phyloP scores from a whole-genome alignment of 2,113 vertebrate genomes.

The Ceyx melanurus region DNA sequence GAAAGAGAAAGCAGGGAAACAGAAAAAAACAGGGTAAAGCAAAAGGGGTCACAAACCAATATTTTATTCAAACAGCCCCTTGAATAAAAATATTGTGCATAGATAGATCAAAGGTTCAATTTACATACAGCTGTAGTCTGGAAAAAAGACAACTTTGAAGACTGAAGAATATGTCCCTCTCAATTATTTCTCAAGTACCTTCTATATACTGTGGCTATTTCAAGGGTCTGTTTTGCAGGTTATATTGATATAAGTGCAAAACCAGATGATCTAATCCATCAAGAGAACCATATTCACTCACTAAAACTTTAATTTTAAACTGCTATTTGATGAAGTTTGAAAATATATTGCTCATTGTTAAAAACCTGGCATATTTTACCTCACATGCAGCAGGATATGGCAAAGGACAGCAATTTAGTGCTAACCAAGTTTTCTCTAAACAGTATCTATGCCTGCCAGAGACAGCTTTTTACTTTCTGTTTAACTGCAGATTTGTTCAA shows the following conservation, averaged over 20 bases:
- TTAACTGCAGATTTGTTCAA: neutral
- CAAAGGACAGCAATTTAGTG: neutral
- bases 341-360: slow-evolving; percentile 11
- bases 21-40: slow-evolving; percentile 83
- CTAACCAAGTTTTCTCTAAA: neutral
- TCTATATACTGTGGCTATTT: slow-evolving; percentile 69
- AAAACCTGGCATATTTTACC: slow-evolving; percentile 36
- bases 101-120: slow-evolving; percentile 79
- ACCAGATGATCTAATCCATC: neutral
- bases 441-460: neutral
- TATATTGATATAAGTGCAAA: neutral
- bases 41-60: slow-evolving; percentile 84
- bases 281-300: slow-evolving; percentile 7
- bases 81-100: slow-evolving; percentile 89
- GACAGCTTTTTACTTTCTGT: neutral
- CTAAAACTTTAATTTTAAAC: neutral
- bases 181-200: slow-evolving; percentile 48
- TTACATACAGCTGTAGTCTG: slow-evolving; percentile 75
- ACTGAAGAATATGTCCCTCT: slow-evolving; percentile 45
- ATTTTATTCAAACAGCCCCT: slow-evolving; percentile 85
- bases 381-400: neutral
- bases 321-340: neutral
- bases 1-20: slow-evolving; percentile 85
- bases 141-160: slow-evolving; percentile 72
- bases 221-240: slow-evolving; percentile 66